A percentile compares a stretch with the other conserved stretches of the same genome.
phyloP scores from a whole-genome alignment of 2,113 vertebrate species.

The Rostratula benghalensis region DNA sequence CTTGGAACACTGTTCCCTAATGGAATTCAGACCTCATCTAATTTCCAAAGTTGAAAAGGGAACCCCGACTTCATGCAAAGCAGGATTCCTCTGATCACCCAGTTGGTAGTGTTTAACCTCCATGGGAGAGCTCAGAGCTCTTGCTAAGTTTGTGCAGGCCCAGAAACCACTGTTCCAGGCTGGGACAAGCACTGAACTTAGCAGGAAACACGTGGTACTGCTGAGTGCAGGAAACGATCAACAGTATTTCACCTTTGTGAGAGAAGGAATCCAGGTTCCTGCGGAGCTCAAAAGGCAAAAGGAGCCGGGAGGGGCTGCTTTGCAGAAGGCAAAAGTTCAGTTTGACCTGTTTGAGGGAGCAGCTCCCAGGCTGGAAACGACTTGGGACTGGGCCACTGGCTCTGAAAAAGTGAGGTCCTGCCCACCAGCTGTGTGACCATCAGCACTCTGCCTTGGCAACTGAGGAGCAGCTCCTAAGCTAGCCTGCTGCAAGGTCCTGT shows the following conservation, averaged over 20 bases:
- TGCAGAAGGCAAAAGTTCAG: not conserved
- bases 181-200: not conserved
- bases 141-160: not conserved
- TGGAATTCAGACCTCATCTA: not conserved
- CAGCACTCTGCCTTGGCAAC: not conserved
- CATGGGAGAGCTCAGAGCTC: not conserved
- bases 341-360: not conserved
- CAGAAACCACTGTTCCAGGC: not conserved
- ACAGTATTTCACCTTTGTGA: not conserved
- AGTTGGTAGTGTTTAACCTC: not conserved
- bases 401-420: not conserved
- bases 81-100: not conserved
- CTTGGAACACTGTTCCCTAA: not conserved
- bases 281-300: not conserved
- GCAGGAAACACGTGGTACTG: rapidly evolving
- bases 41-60: not conserved
- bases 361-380: not conserved
- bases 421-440: not conserved
- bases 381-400: not conserved
- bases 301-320: not conserved
- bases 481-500: not conserved
- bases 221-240: not conserved
- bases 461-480: not conserved
- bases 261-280: not conserved
- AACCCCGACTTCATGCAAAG: not conserved